phyloP scores from a whole-genome alignment of 2,797 vertebrate genomes.

The Rhabdophis nuchalis region DNA sequence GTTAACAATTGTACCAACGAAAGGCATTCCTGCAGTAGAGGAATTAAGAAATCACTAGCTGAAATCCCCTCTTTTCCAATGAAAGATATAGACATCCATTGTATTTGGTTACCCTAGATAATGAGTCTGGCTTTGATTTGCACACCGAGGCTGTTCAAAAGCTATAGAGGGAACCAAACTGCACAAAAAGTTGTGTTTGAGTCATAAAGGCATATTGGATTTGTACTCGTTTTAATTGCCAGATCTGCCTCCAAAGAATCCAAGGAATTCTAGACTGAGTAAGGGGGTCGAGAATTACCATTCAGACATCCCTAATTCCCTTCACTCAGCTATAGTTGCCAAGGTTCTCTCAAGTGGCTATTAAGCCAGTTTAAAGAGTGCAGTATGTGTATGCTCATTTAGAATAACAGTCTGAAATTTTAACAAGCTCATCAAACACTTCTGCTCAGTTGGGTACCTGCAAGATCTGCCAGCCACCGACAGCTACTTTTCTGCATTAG shows the following conservation, averaged over 20 bases:
- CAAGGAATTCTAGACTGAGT: neutral
- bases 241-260: neutral
- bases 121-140: neutral
- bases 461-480: conserved; percentile 11
- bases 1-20: neutral
- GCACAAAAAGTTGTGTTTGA: neutral
- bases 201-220: neutral
- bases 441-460: conserved; percentile 7
- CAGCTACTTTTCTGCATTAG: neutral
- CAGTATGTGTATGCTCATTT: neutral
- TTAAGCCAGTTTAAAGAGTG: neutral
- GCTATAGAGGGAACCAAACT: neutral
- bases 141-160: neutral
- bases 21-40: neutral
- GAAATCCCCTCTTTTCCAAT: neutral
- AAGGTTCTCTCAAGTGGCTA: neutral
- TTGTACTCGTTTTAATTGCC: neutral
- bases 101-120: neutral
- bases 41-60: neutral
- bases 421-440: conserved; percentile 5
- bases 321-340: neutral
- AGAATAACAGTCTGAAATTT: neutral
- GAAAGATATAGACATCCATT: neutral
- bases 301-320: neutral
- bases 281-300: neutral